Conservation (phyloP, 2,113 vertebrate genomes). For the Todiramphus saurophagus region DNA sequence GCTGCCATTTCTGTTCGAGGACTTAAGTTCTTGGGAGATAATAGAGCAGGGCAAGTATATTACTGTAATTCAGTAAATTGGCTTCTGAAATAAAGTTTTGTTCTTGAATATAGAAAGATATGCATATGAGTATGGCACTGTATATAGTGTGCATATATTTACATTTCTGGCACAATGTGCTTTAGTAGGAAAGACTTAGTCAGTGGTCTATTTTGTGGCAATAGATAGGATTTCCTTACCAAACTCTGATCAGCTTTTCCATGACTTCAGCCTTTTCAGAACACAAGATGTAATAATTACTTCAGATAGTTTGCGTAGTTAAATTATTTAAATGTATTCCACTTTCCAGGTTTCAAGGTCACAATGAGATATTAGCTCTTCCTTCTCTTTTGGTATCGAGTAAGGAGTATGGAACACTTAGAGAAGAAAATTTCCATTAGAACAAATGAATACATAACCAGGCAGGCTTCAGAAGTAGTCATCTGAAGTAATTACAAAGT, state of each 20-base stretch:
- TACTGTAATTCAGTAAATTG: background rate
- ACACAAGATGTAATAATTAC: background rate
- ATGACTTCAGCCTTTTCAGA: background rate
- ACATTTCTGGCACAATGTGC: background rate
- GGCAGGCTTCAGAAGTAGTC: background rate
- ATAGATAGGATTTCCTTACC: background rate
- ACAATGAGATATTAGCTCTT: background rate
- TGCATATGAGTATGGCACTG: background rate
- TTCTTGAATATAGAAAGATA: background rate
- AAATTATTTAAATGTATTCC: slow-evolving; percentile 57
- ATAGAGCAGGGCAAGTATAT: background rate
- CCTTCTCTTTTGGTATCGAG: background rate
- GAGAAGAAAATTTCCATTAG: background rate
- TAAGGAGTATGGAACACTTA: background rate
- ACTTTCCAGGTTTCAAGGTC: slow-evolving; percentile 45
- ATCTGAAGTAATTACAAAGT: background rate
- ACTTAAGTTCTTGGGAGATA: background rate
- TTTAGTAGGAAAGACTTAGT: background rate
- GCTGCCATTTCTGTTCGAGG: background rate
- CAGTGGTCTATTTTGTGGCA: background rate
- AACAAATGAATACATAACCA: background rate
- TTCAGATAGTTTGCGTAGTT: background rate
- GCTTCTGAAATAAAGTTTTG: background rate
- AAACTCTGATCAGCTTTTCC: background rate
- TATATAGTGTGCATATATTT: background rate